A percentile compares a stretch with the other conserved stretches of the same genome.
Conservation (phyloP, 1,140 invertebrate species). For the Heliconius hewitsoni region DNA sequence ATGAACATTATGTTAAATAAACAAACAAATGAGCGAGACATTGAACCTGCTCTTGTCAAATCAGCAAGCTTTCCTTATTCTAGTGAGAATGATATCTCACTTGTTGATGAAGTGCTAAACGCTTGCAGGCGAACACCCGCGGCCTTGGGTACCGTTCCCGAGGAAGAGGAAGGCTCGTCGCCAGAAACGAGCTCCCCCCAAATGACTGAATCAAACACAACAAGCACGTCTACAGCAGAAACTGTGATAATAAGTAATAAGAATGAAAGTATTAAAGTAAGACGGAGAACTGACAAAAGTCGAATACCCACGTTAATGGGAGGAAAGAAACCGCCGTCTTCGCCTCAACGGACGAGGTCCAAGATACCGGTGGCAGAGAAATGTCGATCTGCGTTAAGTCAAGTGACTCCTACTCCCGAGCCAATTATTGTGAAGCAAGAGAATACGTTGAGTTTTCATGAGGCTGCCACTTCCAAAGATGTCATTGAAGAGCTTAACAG, state of each 20-base stretch:
- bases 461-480: constrained; percentile 87
- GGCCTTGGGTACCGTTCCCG: constrained; percentile 83
- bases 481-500: constrained; percentile 89
- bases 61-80: constrained; percentile 64
- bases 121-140: constrained; percentile 72
- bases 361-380: constrained; percentile 68
- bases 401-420: constrained; percentile 46
- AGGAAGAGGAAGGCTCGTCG: constrained; percentile 82
- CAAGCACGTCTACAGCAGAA: constrained; percentile 84
- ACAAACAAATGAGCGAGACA: constrained; percentile 55
- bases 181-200: constrained; percentile 78
- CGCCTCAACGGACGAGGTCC: constrained; percentile 61
- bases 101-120: constrained; percentile 74
- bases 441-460: constrained; percentile 84
- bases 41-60: constrained; percentile 56
- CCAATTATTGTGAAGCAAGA: constrained; percentile 76
- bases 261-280: constrained; percentile 61
- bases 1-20: constrained; percentile 68
- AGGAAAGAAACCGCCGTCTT: constrained; percentile 69
- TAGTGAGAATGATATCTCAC: constrained; percentile 65
- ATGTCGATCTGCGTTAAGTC: constrained; percentile 38
- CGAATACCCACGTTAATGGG: constrained; percentile 75
- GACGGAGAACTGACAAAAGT: constrained; percentile 63
- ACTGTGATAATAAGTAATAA: constrained; percentile 82
- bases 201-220: constrained; percentile 85